Evolutionary conservation across 2,888 invertebrate genomes (phyloP).

Genomic region (Drosophila incognita): DNA sequence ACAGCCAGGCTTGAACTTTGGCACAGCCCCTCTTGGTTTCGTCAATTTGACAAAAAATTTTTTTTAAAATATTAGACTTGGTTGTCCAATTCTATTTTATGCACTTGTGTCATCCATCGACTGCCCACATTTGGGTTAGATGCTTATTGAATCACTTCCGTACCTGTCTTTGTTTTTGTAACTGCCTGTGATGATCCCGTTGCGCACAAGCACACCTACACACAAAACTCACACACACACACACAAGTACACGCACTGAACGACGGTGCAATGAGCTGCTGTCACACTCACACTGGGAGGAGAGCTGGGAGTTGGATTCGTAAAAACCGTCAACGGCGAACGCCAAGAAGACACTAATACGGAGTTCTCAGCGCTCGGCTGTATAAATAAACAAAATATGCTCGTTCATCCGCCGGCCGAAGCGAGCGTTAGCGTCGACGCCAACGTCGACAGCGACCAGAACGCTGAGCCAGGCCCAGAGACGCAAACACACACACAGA

Average conservation of each 20-base stretch:
- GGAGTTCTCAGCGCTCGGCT: slow-evolving; percentile 75
- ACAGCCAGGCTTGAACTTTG: slow-evolving; percentile 13
- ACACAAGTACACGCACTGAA: slow-evolving; percentile 26
- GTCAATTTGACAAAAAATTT: not conserved
- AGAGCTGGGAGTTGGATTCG: slow-evolving; percentile 35
- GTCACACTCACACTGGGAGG: slow-evolving; percentile 42
- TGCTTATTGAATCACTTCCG: slow-evolving; percentile 62
- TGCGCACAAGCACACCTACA: slow-evolving; percentile 20
- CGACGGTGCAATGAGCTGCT: slow-evolving; percentile 41
- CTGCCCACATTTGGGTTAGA: slow-evolving; percentile 1
- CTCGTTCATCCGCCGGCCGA: slow-evolving; percentile 58
- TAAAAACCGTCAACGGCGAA: slow-evolving; percentile 68
- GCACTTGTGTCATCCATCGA: not conserved
- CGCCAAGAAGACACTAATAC: slow-evolving; percentile 83
- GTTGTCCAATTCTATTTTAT: slow-evolving; percentile 15
- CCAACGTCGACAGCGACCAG: slow-evolving; percentile 44
- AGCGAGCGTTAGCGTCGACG: slow-evolving; percentile 34
- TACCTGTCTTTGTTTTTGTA: slow-evolving; percentile 59
- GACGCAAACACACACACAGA: slow-evolving; percentile 15
- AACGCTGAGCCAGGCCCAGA: slow-evolving; percentile 39
- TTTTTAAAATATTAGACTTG: not conserved
- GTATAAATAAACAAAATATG: slow-evolving; percentile 82
- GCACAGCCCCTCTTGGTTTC: slow-evolving; percentile 5
- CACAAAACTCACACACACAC: slow-evolving; percentile 30
- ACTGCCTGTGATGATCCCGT: slow-evolving; percentile 28